Percentiles rank a stretch among this genome's conserved stretches.
Conservation (phyloP, 2,888 invertebrate species). For the Morpho achilles region DNA sequence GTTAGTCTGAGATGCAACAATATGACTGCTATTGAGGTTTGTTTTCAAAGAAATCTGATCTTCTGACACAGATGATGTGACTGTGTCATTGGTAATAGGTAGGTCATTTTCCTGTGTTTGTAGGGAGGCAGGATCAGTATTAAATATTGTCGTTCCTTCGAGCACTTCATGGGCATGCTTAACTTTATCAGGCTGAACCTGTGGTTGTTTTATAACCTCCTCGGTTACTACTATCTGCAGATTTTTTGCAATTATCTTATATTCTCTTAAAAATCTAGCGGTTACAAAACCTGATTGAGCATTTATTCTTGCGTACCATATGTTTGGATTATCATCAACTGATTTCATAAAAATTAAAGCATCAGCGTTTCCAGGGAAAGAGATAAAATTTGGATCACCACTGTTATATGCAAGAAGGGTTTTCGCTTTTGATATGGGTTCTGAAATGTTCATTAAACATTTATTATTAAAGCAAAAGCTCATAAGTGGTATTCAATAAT, state of each 20-base stretch:
- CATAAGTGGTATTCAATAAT: neutral
- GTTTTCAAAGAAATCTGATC: no score
- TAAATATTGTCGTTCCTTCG: slow-evolving; percentile 83
- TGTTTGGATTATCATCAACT: slow-evolving; percentile 78
- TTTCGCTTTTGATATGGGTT: slow-evolving; percentile 81
- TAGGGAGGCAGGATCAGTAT: slow-evolving; percentile 41
- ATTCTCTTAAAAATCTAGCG: slow-evolving; percentile 79
- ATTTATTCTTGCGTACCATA: slow-evolving; percentile 85
- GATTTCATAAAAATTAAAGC: slow-evolving; percentile 85
- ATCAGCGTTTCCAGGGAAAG: slow-evolving; percentile 78
- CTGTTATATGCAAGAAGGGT: slow-evolving; percentile 79
- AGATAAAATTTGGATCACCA: slow-evolving; percentile 76
- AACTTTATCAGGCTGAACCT: slow-evolving; percentile 61
- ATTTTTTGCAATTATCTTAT: slow-evolving; percentile 64
- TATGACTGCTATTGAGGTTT: slow-evolving; percentile 17
- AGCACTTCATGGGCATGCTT: slow-evolving; percentile 73
- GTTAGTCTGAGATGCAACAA: slow-evolving; percentile 6
- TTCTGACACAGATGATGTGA: no score
- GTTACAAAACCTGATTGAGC: slow-evolving; percentile 85
- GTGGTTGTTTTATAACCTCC: slow-evolving; percentile 30
- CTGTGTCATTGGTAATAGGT: no score
- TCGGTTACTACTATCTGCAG: slow-evolving; percentile 53
- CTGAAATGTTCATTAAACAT: slow-evolving; percentile 48
- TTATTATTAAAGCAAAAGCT: neutral
- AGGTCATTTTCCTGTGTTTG: slow-evolving; percentile 29